Base-by-base conservation (phyloP, 2,113 vertebrate species). In the Riparia riparia region DNA sequence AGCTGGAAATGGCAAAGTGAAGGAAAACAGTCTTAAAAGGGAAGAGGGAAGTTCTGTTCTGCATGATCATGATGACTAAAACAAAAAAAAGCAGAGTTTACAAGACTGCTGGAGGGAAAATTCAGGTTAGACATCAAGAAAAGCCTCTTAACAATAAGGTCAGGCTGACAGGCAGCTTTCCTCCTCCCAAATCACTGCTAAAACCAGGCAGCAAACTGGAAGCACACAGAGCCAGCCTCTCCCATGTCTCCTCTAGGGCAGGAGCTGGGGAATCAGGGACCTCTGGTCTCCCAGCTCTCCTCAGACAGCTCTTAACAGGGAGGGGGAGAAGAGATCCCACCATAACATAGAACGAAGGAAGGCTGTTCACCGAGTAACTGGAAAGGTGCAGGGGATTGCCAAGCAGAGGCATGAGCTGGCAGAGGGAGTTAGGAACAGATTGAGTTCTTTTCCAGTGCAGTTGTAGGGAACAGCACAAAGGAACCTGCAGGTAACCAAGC, bases 281-380 rank as follows among this genome's bases (percentile, higher is more conserved):
- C 12, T 49, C 32, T 32, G 64, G 10, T 13, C 18, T 54, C 56
- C n/a, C 0, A 1, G 45, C 26, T 56, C 44, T 68, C 44, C 68
- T 50, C 42, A 2, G 39, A 24, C 41, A 53, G 6, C 20, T 26
- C 53, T 15, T 2, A 80, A 14, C 0, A 9, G 28, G 13, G 45
- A 19, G 8, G 2, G 4, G 17, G 15, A 42, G 10, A 5, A n/a
- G 45, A 73, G 45, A 60, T 21, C 16, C 22, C 39, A 20, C 7
- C 44, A 1, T 6, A 4, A 24, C 0, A 1, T 13, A 3, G 73
- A 78, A 49, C 0, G 5, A 61, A 26, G 51, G 20, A 29, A 34
- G 0, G 5, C 17, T 16, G 14, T 3, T 49, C 39, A 15, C 29
- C 0, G 0, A 3, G 14, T 9, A 11, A 47, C 8, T 15, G 12